Evolutionary conservation across 2,797 vertebrate species (phyloP), one percentile per base, ranked within the genome.

Genomic region (Thamnophis elegans): DNA sequence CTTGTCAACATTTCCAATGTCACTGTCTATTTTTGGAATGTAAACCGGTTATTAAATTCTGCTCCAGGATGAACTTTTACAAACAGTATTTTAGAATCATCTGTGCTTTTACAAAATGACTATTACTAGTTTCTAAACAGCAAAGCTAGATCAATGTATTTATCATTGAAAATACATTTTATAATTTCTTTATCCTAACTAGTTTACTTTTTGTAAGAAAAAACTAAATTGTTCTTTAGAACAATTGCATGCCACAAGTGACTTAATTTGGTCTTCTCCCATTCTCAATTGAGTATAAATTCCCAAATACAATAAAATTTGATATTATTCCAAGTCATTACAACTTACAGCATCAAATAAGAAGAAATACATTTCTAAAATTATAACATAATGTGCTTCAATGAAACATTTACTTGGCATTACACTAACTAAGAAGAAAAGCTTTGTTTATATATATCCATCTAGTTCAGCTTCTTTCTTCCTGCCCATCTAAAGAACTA

Each of bases 1-100:
- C 95, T 36, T 95, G 93, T 94, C 94, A 94, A 89, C 87, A 91
- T 56, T 92, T 97, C 96, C 96, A 97, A 96, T 96, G 94, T 90
- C 96, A 95, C 93, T 94, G 96, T 89, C 95, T 95, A 94, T 96
- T 95, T 95, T 12, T 92, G 93, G 93, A 95, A 96, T 94, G 94
- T 58, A 90, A 95, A 73, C 20, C 91, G 92, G 85, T 82, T 42
- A 89, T 90, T 95, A 95, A 95, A 91, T 78, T 78, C 90, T 94
- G 55, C 58, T 94, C 87, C 32, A 93, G 92, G 92, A 82, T 93
- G 93, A 96, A 96, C 94, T 90, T 85, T 96, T 94, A 95, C 78
- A 94, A 91, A 82, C 54, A 0, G 0, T 93, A 90, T 94, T 96
- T 96, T 94, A 94, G 85, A 12, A 68, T 3, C 85, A 94, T 86